Percentiles rank a stretch among this genome's conserved stretches.
Evolutionary conservation across 2,797 vertebrate species (phyloP).

Genomic region (Chelon labrosus): DNA sequence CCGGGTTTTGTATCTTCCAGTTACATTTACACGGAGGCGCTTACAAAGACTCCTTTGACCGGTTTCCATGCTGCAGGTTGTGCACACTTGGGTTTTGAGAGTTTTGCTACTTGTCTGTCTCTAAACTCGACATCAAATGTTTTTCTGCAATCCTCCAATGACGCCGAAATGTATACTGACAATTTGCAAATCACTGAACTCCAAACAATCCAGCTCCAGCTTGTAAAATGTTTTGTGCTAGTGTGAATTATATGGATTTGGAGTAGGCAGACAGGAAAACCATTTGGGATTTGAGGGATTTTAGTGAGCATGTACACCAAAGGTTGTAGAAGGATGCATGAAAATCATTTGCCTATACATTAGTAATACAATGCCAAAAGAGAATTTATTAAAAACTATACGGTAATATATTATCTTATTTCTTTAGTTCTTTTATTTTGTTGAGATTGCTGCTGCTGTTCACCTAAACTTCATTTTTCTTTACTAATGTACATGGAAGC

Average conservation of each 20-base stretch:
- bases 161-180: background rate
- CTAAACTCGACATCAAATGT: background rate
- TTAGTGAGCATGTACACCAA: too few species aligned
- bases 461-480: background rate
- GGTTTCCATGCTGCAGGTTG: background rate
- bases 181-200: background rate
- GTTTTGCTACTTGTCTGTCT: background rate
- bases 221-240: background rate
- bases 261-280: background rate
- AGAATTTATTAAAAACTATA: background rate
- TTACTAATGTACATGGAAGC: background rate
- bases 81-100: slow-evolving; percentile 2
- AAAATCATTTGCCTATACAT: background rate
- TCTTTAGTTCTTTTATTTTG: background rate
- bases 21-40: too few species aligned
- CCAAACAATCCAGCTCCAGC: background rate
- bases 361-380: background rate
- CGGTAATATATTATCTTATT: too few species aligned
- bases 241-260: background rate
- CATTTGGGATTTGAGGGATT: background rate
- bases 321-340: background rate
- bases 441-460: slow-evolving; percentile 1
- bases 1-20: background rate
- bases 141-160: too few species aligned
- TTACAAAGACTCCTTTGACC: background rate